Conservation (phyloP, 2,888 invertebrate genomes). For the Drosophila neutralis region DNA sequence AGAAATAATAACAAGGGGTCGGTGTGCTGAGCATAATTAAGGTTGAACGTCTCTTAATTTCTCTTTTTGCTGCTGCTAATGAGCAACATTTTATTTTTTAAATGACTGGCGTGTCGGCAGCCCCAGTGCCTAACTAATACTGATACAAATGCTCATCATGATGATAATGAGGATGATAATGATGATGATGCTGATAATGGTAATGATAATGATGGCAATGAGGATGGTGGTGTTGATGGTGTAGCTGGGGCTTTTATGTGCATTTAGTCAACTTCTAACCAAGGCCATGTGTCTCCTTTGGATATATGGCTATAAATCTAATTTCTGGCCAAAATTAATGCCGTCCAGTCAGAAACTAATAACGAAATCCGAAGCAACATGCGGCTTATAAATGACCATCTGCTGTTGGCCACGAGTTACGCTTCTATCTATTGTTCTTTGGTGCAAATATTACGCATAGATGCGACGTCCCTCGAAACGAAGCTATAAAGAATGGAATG, state of each 20-base stretch:
- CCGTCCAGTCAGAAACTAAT: slow-evolving; percentile 38
- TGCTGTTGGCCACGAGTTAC: slow-evolving; percentile 23
- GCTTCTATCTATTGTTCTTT: slow-evolving; percentile 48
- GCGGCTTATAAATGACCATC: slow-evolving; percentile 40
- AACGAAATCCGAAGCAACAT: slow-evolving; percentile 26
- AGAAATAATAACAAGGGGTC: slow-evolving; percentile 19
- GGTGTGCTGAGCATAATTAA: slow-evolving; percentile 60
- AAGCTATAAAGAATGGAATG: slow-evolving; percentile 56
- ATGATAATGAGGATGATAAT: slow-evolving; percentile 21
- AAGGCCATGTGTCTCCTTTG: slow-evolving; percentile 13
- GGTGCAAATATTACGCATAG: slow-evolving; percentile 44
- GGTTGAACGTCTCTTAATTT: slow-evolving; percentile 75
- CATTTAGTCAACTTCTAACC: slow-evolving; percentile 9
- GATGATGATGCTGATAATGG: slow-evolving; percentile 21
- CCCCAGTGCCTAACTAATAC: slow-evolving; percentile 40
- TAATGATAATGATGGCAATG: not conserved
- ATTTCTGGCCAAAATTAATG: slow-evolving; percentile 43
- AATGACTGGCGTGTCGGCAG: slow-evolving; percentile 66
- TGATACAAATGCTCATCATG: slow-evolving; percentile 38
- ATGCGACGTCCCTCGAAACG: slow-evolving; percentile 36
- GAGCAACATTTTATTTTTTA: slow-evolving; percentile 74
- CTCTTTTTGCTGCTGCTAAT: slow-evolving; percentile 56
- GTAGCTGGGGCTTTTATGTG: slow-evolving; percentile 7
- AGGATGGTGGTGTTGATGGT: slow-evolving; percentile 6
- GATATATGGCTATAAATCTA: slow-evolving; percentile 34